Percentiles rank a stretch among this genome's conserved stretches.
phyloP scores from a whole-genome alignment of 2,888 invertebrate genomes.

The Nomada ferruginata region DNA sequence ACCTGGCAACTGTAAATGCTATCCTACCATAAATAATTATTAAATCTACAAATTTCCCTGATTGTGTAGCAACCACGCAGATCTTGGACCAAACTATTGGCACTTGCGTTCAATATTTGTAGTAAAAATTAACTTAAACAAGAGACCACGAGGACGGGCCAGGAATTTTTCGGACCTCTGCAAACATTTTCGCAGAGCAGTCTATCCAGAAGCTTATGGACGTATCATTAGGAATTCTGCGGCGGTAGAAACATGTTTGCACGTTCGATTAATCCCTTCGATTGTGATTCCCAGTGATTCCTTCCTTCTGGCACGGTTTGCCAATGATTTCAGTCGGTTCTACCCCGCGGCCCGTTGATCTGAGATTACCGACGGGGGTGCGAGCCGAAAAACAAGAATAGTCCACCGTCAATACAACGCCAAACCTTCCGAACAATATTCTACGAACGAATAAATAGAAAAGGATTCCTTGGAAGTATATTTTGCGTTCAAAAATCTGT shows the following conservation, averaged over 20 bases:
- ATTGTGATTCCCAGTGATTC: constrained; percentile 71
- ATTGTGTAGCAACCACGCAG: no score
- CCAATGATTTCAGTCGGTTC: constrained; percentile 46
- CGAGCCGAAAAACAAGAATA: not conserved
- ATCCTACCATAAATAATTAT: no score
- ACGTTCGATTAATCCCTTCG: constrained; percentile 67
- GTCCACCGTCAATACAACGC: not conserved
- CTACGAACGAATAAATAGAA: no score
- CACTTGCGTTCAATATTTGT: no score
- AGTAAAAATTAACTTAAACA: no score
- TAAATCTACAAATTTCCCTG: no score
- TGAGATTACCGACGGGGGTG: not conserved
- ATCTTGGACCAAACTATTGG: no score
- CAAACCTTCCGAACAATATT: no score
- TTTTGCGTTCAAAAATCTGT: no score
- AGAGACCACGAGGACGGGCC: not conserved
- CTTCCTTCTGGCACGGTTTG: constrained; percentile 61
- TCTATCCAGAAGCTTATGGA: constrained; percentile 40
- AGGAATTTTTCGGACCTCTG: not conserved
- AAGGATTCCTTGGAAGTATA: no score
- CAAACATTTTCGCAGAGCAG: constrained; percentile 12
- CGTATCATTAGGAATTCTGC: constrained; percentile 72
- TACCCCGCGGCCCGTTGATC: constrained; percentile 16
- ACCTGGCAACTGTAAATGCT: not conserved
- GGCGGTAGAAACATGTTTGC: constrained; percentile 60